Evolutionary conservation across 2,797 vertebrate species (phyloP), one percentile per base, ranked within the genome.

Genomic region (Margarornis squamiger): DNA sequence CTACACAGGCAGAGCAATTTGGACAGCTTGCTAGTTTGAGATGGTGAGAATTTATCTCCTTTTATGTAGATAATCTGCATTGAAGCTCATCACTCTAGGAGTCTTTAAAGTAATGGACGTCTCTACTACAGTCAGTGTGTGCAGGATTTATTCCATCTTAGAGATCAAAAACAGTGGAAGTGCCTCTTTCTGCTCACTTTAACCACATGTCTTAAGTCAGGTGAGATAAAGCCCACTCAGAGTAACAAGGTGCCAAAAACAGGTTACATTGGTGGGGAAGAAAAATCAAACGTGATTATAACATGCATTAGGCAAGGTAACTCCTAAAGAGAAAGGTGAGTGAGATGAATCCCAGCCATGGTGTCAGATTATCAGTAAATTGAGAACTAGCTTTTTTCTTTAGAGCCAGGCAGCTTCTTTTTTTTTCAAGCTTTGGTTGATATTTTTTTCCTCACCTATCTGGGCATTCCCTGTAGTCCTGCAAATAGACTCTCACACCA

Each of bases 281-380:
- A 63, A 61, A 70, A 62, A 30, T 3, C 26, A 59, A 81, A 88
- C 41, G 76, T 70, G 63, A 86, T 84, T 92, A 39, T 79, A 84
- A 59, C 67, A 43, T 62, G 24, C 78, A 73, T 75, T 73, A 90
- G 74, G 34, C 71, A 89, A 95, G 29, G 36, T 85, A 71, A 71
- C 89, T 94, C 77, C 74, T 87, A 63, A 94, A 89, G 63, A 79
- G 77, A 93, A 92, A 93, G 43, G 90, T 2, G 72, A 90, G 52
- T 38, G 63, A 90, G 86, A 92, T 46, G 83, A 77, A 82, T 70
- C 24, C 55, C 88, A 92, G 95, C 41, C 0, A 0, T 29, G 63
- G 67, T 92, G 92, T 94, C 91, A 94, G 91, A 71, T 96, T 93
- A 95, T 92, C 87, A 90, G 94, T 90, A 94, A 92, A 84, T 22